These are phyloP conservation scores for Willowsia nigromaculata DNA, from an alignment of 2,888 invertebrate species.

Conservation along the genomic window DNA sequence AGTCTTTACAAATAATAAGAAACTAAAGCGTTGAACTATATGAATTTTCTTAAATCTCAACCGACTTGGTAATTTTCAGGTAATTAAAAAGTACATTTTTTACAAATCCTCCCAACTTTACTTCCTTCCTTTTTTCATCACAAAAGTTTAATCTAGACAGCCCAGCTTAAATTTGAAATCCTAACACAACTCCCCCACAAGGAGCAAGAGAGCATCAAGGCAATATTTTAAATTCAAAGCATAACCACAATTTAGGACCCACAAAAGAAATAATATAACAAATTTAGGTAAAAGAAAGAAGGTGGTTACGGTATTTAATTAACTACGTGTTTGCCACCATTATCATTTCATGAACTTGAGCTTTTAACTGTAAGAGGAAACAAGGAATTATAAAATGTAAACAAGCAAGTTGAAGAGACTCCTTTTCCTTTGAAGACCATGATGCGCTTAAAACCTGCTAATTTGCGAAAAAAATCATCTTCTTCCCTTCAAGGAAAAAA, in stretches of 20 bases:
- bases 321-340: neutral
- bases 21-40: too few relatives aligned
- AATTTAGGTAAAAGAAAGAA: neutral
- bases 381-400: constrained; percentile 13
- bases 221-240: constrained; percentile 9
- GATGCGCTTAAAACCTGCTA: constrained; percentile 23
- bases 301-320: constrained; percentile 29
- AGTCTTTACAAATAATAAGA: too few relatives aligned
- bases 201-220: too few relatives aligned
- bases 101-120: neutral
- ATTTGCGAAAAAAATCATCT: constrained; percentile 6
- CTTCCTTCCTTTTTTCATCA: neutral
- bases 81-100: too few relatives aligned
- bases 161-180: neutral
- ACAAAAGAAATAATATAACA: neutral
- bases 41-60: too few relatives aligned
- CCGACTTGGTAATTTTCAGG: too few relatives aligned
- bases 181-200: neutral
- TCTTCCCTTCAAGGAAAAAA: neutral
- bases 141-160: neutral
- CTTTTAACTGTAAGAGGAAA: neutral
- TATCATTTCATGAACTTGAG: too few relatives aligned
- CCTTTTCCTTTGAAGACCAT: neutral
- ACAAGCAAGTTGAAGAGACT: neutral
- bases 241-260: constrained; percentile 3